A percentile compares a stretch with the other conserved stretches of the same genome.
Evolutionary conservation across 1,140 invertebrate genomes (phyloP).

Genomic region (Neotoxoptera formosana): DNA sequence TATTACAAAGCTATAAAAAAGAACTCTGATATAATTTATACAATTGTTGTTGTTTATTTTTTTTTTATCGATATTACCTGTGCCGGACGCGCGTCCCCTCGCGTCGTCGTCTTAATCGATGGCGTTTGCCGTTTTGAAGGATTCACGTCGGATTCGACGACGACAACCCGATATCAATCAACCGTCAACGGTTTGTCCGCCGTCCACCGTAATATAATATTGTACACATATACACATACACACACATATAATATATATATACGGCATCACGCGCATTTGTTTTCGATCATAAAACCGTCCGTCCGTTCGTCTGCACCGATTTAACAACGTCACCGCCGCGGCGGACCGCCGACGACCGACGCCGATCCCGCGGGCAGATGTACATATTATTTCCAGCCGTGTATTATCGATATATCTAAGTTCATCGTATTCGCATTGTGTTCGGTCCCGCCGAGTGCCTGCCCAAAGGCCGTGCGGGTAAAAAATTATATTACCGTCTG

Average conservation of each 20-base stretch:
- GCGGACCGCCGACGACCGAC: neutral
- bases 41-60: neutral
- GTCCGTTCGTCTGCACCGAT: neutral
- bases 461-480: too few species aligned
- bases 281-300: neutral
- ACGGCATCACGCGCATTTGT: neutral
- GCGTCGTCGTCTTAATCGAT: neutral
- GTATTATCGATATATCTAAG: too few species aligned
- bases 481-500: too few species aligned
- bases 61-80: neutral
- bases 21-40: too few species aligned
- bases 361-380: neutral
- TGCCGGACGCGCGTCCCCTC: neutral
- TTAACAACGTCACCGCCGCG: constrained; percentile 26
- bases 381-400: too few species aligned
- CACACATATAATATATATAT: too few species aligned
- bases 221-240: neutral
- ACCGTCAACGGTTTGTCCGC: constrained; percentile 18
- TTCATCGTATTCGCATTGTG: too few species aligned
- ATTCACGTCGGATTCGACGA: constrained; percentile 14
- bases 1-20: too few species aligned
- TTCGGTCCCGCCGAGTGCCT: too few species aligned
- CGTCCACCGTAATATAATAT: neutral
- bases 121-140: neutral
- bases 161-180: constrained; percentile 41